Evolutionary conservation across 2,113 vertebrate species (phyloP), one percentile per base, ranked within the genome.

Genomic region (Elanus axillaris): DNA sequence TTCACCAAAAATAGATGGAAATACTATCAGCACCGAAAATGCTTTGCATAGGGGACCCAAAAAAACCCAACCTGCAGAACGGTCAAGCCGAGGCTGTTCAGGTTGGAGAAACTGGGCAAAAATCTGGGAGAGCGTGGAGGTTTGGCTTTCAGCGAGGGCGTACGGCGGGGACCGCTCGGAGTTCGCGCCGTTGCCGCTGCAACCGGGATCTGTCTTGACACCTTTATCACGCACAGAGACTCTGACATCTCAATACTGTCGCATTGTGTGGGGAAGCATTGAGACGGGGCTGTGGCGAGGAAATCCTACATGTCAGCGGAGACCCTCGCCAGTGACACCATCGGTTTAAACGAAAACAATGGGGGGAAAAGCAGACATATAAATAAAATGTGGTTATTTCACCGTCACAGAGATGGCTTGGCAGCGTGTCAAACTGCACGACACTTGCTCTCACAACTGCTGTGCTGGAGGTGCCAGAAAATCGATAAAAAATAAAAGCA

Each of bases 171-270:
- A 63, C 32, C 47, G 80, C 83, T 94, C 1, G 2, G 36, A 34
- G 72, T 17, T 71, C 4, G 10, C 4, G 3, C 78, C 76, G 36
- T 10, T 76, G 94, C 92, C 17, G 53, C 90, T 20, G 74, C 16
- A 26, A 7, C 42, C 7, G 2, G 31, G 67, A 56, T 93, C 95
- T 68, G 62, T 76, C 94, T 87, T 94, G 96, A 97, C 81, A 93
- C 97, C 94, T 97, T 93, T 87, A 97, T 96, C 95, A 93, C 77
- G 80, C 95, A 7, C 58, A 34, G 93, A 75, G 91, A 13, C 83
- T 85, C 86, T 96, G 96, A 95, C 95, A 94, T 97, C 97, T 97
- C 95, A 97, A 95, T 97, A 96, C 73, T 26, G 63, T 13, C 4
- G 43, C 89, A 81, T 94, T 96, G 95, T 97, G 89, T 91, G 88